phyloP scores from a whole-genome alignment of 1,140 invertebrate genomes.

The Tetragonula clypearis region DNA sequence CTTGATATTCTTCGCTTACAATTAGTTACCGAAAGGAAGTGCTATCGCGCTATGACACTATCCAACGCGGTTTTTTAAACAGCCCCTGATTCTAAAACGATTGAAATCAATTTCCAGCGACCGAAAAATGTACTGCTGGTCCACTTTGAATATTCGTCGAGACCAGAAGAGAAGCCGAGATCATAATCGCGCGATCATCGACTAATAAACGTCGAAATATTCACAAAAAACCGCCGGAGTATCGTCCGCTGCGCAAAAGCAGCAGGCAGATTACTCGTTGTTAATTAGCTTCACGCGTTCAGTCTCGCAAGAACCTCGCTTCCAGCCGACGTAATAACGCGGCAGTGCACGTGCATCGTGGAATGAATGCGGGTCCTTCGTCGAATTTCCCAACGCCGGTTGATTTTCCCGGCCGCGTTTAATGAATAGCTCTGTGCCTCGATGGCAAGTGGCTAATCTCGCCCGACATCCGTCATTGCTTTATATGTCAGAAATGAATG shows the following conservation, averaged over 20 bases:
- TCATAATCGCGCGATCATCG: neutral
- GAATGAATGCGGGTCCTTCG: slow-evolving; percentile 58
- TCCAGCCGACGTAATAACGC: slow-evolving; percentile 59
- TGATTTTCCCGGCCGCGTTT: slow-evolving; percentile 1
- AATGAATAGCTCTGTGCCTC: slow-evolving; percentile 34
- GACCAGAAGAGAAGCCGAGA: too few relatives aligned
- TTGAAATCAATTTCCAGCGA: too few relatives aligned
- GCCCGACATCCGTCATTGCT: neutral
- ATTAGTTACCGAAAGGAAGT: too few relatives aligned
- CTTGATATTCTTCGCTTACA: too few relatives aligned
- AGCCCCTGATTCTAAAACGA: too few relatives aligned
- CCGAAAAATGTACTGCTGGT: too few relatives aligned
- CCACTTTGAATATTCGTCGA: too few relatives aligned
- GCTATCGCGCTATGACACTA: too few relatives aligned
- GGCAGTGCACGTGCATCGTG: slow-evolving; percentile 33
- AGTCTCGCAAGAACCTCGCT: slow-evolving; percentile 72
- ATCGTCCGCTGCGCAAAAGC: slow-evolving; percentile 45
- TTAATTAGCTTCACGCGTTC: slow-evolving; percentile 79
- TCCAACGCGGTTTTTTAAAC: too few relatives aligned
- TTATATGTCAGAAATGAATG: neutral
- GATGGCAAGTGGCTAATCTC: neutral
- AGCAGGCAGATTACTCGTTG: slow-evolving; percentile 71
- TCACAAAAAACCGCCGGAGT: slow-evolving; percentile 29
- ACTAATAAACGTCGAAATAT: slow-evolving; percentile 23
- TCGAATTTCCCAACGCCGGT: slow-evolving; percentile 54